phyloP scores from a whole-genome alignment of 2,888 invertebrate species.

The Volucella bombylans region DNA sequence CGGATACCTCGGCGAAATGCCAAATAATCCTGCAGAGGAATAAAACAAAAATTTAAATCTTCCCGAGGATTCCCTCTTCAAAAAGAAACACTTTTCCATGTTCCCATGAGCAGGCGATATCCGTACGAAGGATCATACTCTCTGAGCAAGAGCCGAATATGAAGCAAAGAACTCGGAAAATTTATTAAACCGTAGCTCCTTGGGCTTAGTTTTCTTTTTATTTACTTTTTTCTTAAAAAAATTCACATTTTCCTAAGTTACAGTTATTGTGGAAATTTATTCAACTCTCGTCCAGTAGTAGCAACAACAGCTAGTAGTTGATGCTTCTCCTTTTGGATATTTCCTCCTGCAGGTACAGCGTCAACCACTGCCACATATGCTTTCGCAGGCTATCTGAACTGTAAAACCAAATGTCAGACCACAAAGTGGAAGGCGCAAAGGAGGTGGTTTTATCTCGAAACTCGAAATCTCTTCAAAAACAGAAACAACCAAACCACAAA shows the following conservation, averaged over 20 bases:
- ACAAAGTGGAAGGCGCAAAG: slow-evolving; percentile 62
- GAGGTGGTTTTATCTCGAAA: slow-evolving; percentile 48
- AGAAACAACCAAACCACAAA: not conserved
- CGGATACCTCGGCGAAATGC: too few species aligned
- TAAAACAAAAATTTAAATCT: slow-evolving; percentile 58
- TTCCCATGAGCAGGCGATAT: slow-evolving; percentile 24
- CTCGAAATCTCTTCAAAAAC: not conserved
- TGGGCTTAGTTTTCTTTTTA: slow-evolving; percentile 30
- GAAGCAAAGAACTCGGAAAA: slow-evolving; percentile 43
- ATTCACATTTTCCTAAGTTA: slow-evolving; percentile 64
- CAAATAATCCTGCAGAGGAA: slow-evolving; percentile 48
- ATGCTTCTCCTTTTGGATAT: slow-evolving; percentile 13
- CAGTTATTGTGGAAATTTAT: slow-evolving; percentile 70
- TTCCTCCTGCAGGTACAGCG: slow-evolving; percentile 48
- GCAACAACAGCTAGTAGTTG: not conserved
- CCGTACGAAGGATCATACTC: slow-evolving; percentile 1
- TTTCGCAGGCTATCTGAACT: slow-evolving; percentile 52
- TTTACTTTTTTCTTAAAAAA: slow-evolving; percentile 36
- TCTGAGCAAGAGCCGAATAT: not conserved
- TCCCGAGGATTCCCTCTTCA: slow-evolving; percentile 48
- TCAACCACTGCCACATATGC: slow-evolving; percentile 33
- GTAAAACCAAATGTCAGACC: slow-evolving; percentile 66
- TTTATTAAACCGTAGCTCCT: slow-evolving; percentile 64
- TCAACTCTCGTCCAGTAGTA: slow-evolving; percentile 58
- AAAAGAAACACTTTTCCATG: slow-evolving; percentile 46